These are phyloP conservation scores for Megastigmus dorsalis DNA, from an alignment of 2,888 invertebrate species.

Conservation along the genomic window DNA sequence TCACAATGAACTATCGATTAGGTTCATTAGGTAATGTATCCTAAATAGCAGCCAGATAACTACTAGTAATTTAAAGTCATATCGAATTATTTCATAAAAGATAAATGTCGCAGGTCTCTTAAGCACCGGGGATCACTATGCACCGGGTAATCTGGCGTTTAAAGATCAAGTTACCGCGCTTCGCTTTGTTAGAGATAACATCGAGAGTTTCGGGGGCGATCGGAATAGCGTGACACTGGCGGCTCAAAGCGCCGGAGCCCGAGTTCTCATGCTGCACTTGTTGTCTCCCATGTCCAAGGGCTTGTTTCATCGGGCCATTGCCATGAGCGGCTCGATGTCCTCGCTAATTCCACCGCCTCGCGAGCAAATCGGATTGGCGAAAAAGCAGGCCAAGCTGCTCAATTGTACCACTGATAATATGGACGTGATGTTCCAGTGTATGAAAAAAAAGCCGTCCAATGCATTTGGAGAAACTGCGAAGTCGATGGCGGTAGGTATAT, in stretches of 20 bases:
- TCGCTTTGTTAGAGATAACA: constrained; percentile 80
- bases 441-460: constrained; percentile 75
- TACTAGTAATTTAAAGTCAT: no score
- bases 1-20: constrained; percentile 70
- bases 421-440: constrained; percentile 77
- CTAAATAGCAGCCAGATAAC: no score
- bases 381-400: constrained; percentile 78
- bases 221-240: constrained; percentile 79
- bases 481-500: constrained; percentile 55
- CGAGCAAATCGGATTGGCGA: constrained; percentile 78
- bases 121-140: constrained; percentile 79
- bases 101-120: constrained; percentile 76
- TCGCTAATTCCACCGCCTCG: constrained; percentile 76
- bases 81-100: no score
- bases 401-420: constrained; percentile 77
- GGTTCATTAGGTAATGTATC: constrained; percentile 65
- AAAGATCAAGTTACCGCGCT: constrained; percentile 83
- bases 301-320: constrained; percentile 82
- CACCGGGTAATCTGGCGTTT: constrained; percentile 81
- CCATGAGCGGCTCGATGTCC: constrained; percentile 80
- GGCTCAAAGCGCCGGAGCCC: constrained; percentile 76
- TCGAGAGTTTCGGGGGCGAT: constrained; percentile 81
- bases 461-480: constrained; percentile 57
- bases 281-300: constrained; percentile 80
- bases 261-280: constrained; percentile 72